These are phyloP conservation scores for Epinephelus cyanopodus DNA, from an alignment of 2,113 vertebrate genomes.

Conservation along the genomic window DNA sequence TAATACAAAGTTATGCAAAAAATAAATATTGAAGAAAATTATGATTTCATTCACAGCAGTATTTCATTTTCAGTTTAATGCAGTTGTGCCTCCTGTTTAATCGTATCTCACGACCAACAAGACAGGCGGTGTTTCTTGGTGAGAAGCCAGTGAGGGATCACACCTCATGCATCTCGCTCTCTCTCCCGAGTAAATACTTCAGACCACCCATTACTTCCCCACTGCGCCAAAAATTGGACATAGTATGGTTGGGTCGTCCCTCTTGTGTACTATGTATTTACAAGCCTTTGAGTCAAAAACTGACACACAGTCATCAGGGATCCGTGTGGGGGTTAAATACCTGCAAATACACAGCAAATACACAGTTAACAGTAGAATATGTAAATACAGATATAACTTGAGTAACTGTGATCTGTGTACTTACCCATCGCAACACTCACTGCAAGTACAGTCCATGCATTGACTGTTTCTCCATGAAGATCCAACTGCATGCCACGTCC, in stretches of 20 bases:
- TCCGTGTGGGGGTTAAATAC: accelerated
- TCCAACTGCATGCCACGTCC: constrained; percentile 56
- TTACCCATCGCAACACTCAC: constrained; percentile 47
- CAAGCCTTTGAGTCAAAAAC: constrained; percentile 60
- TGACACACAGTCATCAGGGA: constrained; percentile 63
- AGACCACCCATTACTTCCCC: constrained; percentile 57
- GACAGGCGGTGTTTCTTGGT: background rate
- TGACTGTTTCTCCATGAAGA: constrained; percentile 66
- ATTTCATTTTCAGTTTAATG: background rate
- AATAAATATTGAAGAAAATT: background rate
- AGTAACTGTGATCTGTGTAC: constrained; percentile 1
- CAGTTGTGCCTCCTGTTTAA: background rate
- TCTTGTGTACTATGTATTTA: constrained; percentile 64
- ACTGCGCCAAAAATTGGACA: constrained; percentile 25
- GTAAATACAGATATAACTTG: background rate
- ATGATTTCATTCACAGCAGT: background rate
- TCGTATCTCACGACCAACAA: background rate
- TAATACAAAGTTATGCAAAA: background rate
- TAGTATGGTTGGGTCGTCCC: constrained; percentile 9
- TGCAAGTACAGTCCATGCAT: constrained; percentile 59
- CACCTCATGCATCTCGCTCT: background rate
- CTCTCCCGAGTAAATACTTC: background rate
- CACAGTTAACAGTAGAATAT: background rate
- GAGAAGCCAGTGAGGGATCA: background rate
- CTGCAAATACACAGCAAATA: constrained; percentile 59